phyloP scores from a whole-genome alignment of 2,888 invertebrate species.

The Chrysolina americana region DNA sequence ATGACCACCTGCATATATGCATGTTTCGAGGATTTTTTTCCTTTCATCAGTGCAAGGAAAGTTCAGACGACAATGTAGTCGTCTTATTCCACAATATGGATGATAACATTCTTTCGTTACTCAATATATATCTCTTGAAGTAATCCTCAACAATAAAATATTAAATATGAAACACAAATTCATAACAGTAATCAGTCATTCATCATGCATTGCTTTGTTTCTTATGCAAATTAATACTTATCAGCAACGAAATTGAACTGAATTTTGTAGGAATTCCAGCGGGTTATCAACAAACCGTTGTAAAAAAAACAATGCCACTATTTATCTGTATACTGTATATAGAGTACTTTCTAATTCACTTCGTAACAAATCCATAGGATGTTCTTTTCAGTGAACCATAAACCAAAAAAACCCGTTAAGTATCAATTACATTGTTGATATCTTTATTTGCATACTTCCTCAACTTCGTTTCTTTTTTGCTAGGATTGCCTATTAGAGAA shows the following conservation, averaged over 20 bases:
- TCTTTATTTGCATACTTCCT: constrained; percentile 43
- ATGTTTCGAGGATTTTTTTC: too few species aligned
- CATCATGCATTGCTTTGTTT: neutral
- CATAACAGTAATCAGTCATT: neutral
- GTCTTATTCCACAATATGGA: too few species aligned
- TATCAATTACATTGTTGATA: constrained; percentile 39
- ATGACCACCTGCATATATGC: too few species aligned
- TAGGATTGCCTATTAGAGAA: constrained; percentile 11
- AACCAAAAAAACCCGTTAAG: constrained; percentile 35
- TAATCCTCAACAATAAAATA: neutral
- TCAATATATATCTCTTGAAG: too few species aligned
- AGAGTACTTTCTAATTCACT: constrained; percentile 30
- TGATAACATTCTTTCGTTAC: too few species aligned
- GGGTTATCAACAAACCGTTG: neutral
- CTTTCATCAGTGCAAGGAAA: too few species aligned
- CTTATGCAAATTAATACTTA: constrained; percentile 5
- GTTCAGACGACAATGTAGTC: too few species aligned
- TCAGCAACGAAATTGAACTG: constrained; percentile 3
- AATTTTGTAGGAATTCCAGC: neutral
- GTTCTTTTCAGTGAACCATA: constrained; percentile 37
- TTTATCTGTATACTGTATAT: constrained; percentile 11
- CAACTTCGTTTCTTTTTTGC: constrained; percentile 7
- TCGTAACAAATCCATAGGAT: constrained; percentile 19
- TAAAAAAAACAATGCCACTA: constrained; percentile 7
- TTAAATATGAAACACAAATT: neutral